Base-by-base conservation (phyloP, 92 coral and sea anemone genomes). In the Epizoanthus stellaris region DNA sequence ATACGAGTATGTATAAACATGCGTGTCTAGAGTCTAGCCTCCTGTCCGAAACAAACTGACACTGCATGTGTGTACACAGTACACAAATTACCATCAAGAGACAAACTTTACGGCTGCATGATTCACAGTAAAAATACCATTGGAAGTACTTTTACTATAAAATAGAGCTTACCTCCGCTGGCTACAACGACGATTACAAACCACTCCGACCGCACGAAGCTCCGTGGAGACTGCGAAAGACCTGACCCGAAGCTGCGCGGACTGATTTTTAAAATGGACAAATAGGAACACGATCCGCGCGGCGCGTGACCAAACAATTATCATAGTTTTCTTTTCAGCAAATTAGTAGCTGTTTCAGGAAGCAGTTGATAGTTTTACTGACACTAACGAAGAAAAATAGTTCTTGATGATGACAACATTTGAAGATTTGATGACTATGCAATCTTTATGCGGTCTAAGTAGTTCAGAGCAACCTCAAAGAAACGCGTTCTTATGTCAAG, bases 321-420 rank as follows among this genome's bases (percentile, higher is more conserved):
- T 62, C 61, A n/a, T 45, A 21, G 67, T 42, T 61, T 62, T 64
- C 59, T 61, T 76, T 79, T 79, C 83, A 79, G 83, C 72, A 79
- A 79, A 79, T 79, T 79, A 79, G 72, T 79, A 5, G 72, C 83
- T 79, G 57, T 38, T 79, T 79, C 72, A 79, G 83, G 83, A 79
- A 79, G 72, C 83, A 79, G 83, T 62, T 79, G 83, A 79, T 79
- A 79, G 83, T 64, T 63, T 19, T 79, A 23, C 70, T 79, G 83
- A 79, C 83, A 79, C 72, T 79, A 79, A 79, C 83, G 71, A 79
- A 79, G 13, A 20, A 40, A 52, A 63, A 20, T 11, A 79, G 19
- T 79, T 79, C 60, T 79, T 43, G 47, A 45, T 59, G 15, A 79
- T 63, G 61, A 79, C 8, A 79, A 38, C 23, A 79, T 42, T 36